Evolutionary conservation across 2,113 vertebrate genomes (phyloP).

Genomic region (Mesoclemmys tuberculata): DNA sequence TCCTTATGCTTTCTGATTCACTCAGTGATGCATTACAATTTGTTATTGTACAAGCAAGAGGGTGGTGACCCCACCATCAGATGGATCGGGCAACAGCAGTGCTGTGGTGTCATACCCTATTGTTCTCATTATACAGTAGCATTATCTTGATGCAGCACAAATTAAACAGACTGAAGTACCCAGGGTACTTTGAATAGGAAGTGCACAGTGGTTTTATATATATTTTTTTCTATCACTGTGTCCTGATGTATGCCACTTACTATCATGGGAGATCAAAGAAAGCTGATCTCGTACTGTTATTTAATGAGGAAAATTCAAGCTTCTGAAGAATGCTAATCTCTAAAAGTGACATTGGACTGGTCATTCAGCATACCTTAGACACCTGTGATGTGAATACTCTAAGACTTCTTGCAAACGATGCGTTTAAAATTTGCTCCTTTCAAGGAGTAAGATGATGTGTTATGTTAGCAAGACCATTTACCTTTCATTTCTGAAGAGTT

Average conservation of each 20-base stretch:
- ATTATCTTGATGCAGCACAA: constrained; percentile 29
- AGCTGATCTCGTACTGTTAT: not conserved
- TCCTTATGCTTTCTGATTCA: constrained; percentile 1
- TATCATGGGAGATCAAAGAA: not conserved
- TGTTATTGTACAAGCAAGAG: not conserved
- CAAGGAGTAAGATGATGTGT: not conserved
- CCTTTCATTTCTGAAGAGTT: not conserved
- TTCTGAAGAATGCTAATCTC: not conserved
- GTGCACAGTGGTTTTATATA: not conserved
- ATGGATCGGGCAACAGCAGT: constrained; percentile 37
- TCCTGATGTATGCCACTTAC: not conserved
- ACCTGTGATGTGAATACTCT: not conserved
- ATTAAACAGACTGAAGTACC: constrained; percentile 42
- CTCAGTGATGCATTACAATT: constrained; percentile 1
- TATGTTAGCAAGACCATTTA: not conserved
- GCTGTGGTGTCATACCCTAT: not conserved
- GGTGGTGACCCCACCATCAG: constrained; percentile 36
- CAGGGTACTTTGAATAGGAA: not conserved
- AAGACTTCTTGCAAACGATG: not conserved
- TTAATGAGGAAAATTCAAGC: not conserved
- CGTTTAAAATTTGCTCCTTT: not conserved
- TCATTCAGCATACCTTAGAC: not conserved
- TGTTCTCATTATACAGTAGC: constrained; percentile 7
- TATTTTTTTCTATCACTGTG: not conserved
- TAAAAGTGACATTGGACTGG: not conserved